Evolutionary conservation across 2,113 vertebrate genomes (phyloP).

Genomic region (Bungarus multicinctus): DNA sequence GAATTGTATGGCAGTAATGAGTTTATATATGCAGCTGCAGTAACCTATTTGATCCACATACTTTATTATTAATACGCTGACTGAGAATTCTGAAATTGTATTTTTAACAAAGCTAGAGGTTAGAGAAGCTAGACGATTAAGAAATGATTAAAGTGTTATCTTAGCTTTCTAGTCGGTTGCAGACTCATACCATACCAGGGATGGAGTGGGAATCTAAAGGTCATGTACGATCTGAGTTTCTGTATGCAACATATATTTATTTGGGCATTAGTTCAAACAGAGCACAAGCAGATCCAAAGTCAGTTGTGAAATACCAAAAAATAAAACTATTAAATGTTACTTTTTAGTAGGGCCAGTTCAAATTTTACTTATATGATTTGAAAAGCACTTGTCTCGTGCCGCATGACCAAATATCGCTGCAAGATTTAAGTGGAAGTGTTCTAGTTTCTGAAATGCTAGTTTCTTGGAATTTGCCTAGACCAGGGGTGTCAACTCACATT

Average conservation of each 20-base stretch:
- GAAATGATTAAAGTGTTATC: neutral
- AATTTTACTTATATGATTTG: neutral
- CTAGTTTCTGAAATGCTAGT: conserved; percentile 5
- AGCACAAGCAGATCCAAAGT: neutral
- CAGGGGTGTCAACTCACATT: neutral
- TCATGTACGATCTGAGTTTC: too few relatives aligned
- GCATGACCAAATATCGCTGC: neutral
- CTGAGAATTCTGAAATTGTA: neutral
- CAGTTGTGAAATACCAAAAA: neutral
- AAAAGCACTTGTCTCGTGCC: too few relatives aligned
- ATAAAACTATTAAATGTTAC: neutral
- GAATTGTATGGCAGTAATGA: neutral
- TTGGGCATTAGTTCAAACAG: neutral
- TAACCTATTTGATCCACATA: neutral
- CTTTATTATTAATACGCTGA: neutral
- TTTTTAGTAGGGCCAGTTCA: neutral
- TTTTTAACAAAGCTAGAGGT: neutral
- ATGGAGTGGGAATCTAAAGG: neutral
- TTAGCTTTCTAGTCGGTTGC: neutral
- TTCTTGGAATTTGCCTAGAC: neutral
- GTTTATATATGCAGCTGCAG: neutral
- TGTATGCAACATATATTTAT: neutral
- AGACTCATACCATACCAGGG: neutral
- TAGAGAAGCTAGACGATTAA: neutral
- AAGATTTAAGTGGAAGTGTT: conserved; percentile 14